A percentile compares a stretch with the other conserved stretches of the same genome.
Evolutionary conservation across 23 tunicate genomes (phyloP).

Genomic region (Botrylloides violaceus): DNA sequence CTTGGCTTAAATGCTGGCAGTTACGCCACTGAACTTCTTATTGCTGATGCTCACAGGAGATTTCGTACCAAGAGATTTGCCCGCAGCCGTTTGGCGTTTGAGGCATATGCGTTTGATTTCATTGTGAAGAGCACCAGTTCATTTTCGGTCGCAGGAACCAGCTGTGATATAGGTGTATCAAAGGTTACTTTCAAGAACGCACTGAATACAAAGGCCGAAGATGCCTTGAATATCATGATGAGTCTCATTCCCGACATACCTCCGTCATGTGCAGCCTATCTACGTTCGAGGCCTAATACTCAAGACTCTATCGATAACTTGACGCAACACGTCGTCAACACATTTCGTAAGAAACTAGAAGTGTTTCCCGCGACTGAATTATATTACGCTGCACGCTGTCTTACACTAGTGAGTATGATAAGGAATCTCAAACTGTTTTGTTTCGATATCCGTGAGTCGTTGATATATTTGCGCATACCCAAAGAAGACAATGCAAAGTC

Average conservation of each 20-base stretch:
- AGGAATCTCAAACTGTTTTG: constrained; percentile 34
- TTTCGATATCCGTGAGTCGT: constrained; percentile 22
- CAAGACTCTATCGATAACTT: constrained; percentile 8
- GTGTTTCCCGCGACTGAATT: constrained; percentile 22
- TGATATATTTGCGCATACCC: constrained; percentile 17
- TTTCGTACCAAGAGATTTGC: constrained; percentile 40
- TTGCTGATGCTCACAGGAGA: constrained; percentile 17
- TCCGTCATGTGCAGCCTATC: constrained; percentile 2
- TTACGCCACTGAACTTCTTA: constrained; percentile 24
- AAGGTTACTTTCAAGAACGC: neutral
- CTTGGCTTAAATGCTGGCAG: constrained; percentile 3
- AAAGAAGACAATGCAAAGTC: neutral
- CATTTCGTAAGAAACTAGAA: constrained; percentile 9
- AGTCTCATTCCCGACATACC: constrained; percentile 19
- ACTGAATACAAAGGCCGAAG: neutral
- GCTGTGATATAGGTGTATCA: constrained; percentile 33
- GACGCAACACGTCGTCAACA: neutral
- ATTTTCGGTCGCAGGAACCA: neutral
- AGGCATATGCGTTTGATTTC: constrained; percentile 49
- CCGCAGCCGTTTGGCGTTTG: constrained; percentile 38
- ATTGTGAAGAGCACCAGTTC: neutral
- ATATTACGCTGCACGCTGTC: constrained; percentile 13
- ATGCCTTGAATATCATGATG: neutral
- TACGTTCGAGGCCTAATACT: constrained; percentile 9
- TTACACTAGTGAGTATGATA: constrained; percentile 26